A percentile compares a stretch with the other conserved stretches of the same genome.
These are phyloP conservation scores for Gila orcuttii DNA, from an alignment of 2,113 vertebrate species.

Conservation along the genomic window DNA sequence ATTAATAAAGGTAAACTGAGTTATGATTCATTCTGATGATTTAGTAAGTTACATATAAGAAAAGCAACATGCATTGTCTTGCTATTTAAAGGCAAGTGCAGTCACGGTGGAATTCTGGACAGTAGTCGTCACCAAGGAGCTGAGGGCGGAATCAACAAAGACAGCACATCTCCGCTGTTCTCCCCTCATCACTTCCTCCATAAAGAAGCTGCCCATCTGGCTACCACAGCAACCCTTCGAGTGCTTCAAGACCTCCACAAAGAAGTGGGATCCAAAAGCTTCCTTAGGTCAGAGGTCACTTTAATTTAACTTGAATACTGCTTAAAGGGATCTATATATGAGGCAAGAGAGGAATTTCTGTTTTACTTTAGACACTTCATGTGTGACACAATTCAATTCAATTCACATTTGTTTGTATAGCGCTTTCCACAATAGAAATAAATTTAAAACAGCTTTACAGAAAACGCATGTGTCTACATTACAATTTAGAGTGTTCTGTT, in stretches of 20 bases:
- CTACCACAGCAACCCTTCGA: constrained; percentile 77
- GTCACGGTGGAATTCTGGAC: constrained; percentile 85
- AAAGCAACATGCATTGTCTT: background rate
- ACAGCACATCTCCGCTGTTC: constrained; percentile 81
- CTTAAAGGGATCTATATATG: background rate
- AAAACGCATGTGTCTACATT: too few species aligned
- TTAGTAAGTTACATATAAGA: background rate
- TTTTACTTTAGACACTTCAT: background rate
- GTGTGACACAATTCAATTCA: background rate
- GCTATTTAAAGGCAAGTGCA: constrained; percentile 82
- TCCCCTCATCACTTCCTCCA: constrained; percentile 85
- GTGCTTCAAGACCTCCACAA: constrained; percentile 78
- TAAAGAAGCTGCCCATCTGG: constrained; percentile 76
- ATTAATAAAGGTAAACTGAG: background rate
- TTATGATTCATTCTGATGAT: background rate
- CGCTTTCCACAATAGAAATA: too few species aligned
- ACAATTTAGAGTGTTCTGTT: too few species aligned
- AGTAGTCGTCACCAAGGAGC: constrained; percentile 74
- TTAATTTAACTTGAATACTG: background rate
- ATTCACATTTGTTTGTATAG: too few species aligned
- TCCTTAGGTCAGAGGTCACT: constrained; percentile 76
- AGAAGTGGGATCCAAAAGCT: constrained; percentile 72
- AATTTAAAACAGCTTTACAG: too few species aligned
- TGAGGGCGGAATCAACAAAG: constrained; percentile 87
- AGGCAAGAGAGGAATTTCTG: background rate